These are phyloP conservation scores for Strigamia crassipes DNA, from an alignment of 2,888 invertebrate species.

Conservation along the genomic window DNA sequence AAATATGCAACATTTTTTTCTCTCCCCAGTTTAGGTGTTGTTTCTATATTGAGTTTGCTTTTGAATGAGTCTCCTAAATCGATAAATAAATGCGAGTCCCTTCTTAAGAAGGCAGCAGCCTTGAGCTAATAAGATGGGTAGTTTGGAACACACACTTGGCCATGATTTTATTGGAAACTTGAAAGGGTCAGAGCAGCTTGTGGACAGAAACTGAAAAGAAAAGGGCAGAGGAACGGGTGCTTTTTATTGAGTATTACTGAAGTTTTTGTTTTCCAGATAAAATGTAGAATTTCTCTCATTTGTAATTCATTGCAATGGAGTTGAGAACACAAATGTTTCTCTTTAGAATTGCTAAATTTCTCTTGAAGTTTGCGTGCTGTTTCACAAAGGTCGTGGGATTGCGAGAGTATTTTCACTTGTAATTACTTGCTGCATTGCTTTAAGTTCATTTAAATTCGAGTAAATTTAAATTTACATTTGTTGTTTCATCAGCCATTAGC, in stretches of 20 bases:
- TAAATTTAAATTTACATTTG: conserved; percentile 20
- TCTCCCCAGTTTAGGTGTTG: neutral
- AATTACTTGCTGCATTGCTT: conserved; percentile 16
- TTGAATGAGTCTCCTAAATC: neutral
- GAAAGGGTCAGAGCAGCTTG: conserved; percentile 25
- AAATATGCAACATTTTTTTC: neutral
- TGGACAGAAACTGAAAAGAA: neutral
- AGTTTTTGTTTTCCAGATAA: conserved; percentile 17
- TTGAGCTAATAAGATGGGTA: conserved; percentile 30
- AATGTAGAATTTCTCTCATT: conserved; percentile 31
- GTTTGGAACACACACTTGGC: conserved; percentile 17
- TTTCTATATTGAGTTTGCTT: neutral
- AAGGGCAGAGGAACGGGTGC: neutral
- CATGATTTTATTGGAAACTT: neutral
- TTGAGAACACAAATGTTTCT: neutral
- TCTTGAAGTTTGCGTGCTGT: neutral
- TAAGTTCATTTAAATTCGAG: conserved; percentile 29
- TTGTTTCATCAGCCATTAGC: conserved; percentile 36
- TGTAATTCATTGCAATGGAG: conserved; percentile 33
- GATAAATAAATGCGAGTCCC: conserved; percentile 24
- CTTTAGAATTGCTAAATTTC: conserved; percentile 5
- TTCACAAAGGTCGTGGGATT: conserved; percentile 1
- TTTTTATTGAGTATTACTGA: conserved; percentile 12
- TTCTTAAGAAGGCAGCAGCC: conserved; percentile 4
- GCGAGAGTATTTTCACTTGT: neutral